phyloP scores from a whole-genome alignment of 1,140 invertebrate genomes.

The Leptopilina clavipes region DNA sequence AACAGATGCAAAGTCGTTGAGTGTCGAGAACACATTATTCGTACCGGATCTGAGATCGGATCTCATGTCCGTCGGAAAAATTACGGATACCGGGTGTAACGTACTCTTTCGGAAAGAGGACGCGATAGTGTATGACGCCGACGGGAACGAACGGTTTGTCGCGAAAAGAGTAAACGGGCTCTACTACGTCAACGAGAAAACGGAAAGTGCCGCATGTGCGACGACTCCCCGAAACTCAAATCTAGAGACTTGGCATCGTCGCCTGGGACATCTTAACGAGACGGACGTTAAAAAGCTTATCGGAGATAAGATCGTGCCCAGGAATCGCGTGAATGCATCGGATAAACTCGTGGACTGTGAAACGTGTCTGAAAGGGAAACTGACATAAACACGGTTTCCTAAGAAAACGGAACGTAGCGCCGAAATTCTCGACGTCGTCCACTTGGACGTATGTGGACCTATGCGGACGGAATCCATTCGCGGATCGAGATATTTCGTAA shows the following conservation, averaged over 20 bases:
- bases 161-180: background rate
- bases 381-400: background rate
- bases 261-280: background rate
- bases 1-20: background rate
- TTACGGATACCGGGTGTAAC: background rate
- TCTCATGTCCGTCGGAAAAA: slow-evolving; percentile 9
- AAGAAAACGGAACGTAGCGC: background rate
- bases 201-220: background rate
- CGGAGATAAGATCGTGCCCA: background rate
- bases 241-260: background rate
- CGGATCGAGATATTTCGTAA: slow-evolving; percentile 39
- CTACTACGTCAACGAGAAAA: background rate
- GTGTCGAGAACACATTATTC: background rate
- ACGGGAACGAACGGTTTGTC: background rate
- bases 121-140: background rate
- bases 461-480: background rate
- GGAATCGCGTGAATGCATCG: too few species aligned
- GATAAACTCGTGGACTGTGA: background rate
- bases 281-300: background rate
- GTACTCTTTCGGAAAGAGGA: background rate
- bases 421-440: slow-evolving; percentile 10
- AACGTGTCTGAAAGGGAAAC: background rate
- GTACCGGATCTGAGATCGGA: background rate
- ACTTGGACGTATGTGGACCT: slow-evolving; percentile 39
- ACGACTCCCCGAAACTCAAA: background rate